Conservation (phyloP, 2,113 vertebrate species). For the Micromys minutus region DNA sequence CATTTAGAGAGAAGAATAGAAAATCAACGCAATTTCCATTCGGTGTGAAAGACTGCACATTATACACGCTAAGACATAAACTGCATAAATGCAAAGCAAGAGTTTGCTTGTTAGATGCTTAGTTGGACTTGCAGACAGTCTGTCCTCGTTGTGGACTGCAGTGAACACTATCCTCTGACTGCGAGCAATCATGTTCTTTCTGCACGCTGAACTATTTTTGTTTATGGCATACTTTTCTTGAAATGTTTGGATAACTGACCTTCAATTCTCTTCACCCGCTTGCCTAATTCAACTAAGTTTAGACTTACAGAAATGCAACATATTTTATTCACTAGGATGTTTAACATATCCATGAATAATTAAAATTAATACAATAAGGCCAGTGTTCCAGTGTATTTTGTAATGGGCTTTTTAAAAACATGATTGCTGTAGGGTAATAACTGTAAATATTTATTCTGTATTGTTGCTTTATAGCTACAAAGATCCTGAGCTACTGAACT, state of each 20-base stretch:
- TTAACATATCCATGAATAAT: constrained; percentile 40
- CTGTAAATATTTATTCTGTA: constrained; percentile 19
- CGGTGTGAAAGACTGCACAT: not conserved
- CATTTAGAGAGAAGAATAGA: not conserved
- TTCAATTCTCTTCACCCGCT: not conserved
- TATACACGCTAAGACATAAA: not conserved
- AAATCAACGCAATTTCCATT: not conserved
- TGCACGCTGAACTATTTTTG: not conserved
- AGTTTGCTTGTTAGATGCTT: not conserved
- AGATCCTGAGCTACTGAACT: constrained; percentile 12
- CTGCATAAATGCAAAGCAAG: not conserved
- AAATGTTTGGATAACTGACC: not conserved
- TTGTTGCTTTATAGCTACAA: not conserved
- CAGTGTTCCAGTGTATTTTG: constrained; percentile 14
- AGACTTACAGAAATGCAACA: constrained; percentile 11
- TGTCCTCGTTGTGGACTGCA: constrained; percentile 14
- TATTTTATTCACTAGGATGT: constrained; percentile 18
- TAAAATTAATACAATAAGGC: constrained; percentile 37
- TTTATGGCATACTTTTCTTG: constrained; percentile 8
- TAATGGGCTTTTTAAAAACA: constrained; percentile 47
- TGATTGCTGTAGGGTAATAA: constrained; percentile 6
- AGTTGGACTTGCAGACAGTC: not conserved
- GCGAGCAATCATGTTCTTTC: not conserved
- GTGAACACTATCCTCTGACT: not conserved
- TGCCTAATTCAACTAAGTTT: constrained; percentile 46